A percentile compares a stretch with the other conserved stretches of the same genome.
phyloP scores from a whole-genome alignment of 2,113 vertebrate genomes.

The Chloroceryle aenea region DNA sequence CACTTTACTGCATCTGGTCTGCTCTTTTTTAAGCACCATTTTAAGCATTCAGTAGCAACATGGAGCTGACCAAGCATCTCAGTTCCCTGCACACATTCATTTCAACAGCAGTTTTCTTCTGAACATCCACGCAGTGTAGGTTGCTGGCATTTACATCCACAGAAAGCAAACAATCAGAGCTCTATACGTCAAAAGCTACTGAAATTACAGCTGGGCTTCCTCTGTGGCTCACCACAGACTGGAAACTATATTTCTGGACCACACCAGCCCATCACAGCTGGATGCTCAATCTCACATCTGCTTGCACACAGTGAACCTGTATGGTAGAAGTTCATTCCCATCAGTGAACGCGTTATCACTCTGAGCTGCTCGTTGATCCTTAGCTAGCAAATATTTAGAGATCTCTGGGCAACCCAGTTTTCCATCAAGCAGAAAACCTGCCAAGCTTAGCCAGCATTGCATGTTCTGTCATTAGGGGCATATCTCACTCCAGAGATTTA shows the following conservation, averaged over 20 bases:
- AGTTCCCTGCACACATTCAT: not conserved
- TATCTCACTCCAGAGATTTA: not conserved
- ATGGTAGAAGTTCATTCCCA: rapidly evolving
- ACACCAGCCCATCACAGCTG: not conserved
- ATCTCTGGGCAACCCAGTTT: not conserved
- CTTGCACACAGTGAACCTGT: rapidly evolving
- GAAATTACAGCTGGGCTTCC: not conserved
- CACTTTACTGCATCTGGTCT: not conserved
- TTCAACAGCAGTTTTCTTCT: not conserved
- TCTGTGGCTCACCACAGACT: not conserved
- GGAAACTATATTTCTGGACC: not conserved
- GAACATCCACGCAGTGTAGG: not conserved
- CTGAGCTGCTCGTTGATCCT: rapidly evolving
- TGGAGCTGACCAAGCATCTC: not conserved
- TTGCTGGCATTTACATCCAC: not conserved
- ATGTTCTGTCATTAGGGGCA: not conserved
- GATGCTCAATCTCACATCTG: not conserved
- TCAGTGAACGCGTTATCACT: not conserved
- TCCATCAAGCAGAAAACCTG: not conserved
- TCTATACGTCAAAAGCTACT: not conserved
- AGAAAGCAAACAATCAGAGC: not conserved
- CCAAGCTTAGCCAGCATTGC: not conserved
- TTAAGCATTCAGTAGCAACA: not conserved
- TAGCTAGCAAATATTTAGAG: not conserved
- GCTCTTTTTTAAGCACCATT: not conserved